phyloP scores from a whole-genome alignment of 1,140 invertebrate genomes.

The Macrocentrus cingulum region DNA sequence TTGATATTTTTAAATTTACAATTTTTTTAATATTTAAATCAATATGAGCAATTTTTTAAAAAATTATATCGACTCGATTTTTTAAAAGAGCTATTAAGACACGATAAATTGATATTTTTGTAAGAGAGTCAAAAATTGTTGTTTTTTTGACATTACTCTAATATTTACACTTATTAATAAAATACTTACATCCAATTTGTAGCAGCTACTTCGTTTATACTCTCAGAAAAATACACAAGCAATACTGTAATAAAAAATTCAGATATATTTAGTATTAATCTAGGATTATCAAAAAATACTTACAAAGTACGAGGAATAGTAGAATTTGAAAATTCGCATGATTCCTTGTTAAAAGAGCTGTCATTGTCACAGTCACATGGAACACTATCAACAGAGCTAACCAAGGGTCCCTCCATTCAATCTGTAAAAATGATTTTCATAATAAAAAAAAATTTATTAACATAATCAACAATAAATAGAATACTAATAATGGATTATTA shows the following conservation, averaged over 20 bases:
- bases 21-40: too few species aligned
- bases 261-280: slow-evolving; percentile 28
- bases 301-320: slow-evolving; percentile 78
- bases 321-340: slow-evolving; percentile 84
- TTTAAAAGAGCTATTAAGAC: too few species aligned
- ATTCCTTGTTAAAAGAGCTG: slow-evolving; percentile 78
- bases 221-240: slow-evolving; percentile 85
- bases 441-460: background rate
- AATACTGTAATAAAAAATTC: slow-evolving; percentile 67
- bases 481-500: too few species aligned
- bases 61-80: too few species aligned
- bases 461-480: too few species aligned
- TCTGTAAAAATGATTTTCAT: slow-evolving; percentile 63
- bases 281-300: slow-evolving; percentile 53
- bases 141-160: too few species aligned
- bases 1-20: too few species aligned
- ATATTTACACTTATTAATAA: too few species aligned
- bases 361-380: slow-evolving; percentile 75
- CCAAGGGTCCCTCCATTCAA: slow-evolving; percentile 88
- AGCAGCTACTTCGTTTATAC: slow-evolving; percentile 83
- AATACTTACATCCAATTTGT: slow-evolving; percentile 72
- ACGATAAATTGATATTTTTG: too few species aligned
- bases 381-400: slow-evolving; percentile 73
- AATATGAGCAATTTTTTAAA: too few species aligned
- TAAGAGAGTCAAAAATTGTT: too few species aligned